Conservation (phyloP, 2,888 invertebrate species). For the Torymus tubicola region DNA sequence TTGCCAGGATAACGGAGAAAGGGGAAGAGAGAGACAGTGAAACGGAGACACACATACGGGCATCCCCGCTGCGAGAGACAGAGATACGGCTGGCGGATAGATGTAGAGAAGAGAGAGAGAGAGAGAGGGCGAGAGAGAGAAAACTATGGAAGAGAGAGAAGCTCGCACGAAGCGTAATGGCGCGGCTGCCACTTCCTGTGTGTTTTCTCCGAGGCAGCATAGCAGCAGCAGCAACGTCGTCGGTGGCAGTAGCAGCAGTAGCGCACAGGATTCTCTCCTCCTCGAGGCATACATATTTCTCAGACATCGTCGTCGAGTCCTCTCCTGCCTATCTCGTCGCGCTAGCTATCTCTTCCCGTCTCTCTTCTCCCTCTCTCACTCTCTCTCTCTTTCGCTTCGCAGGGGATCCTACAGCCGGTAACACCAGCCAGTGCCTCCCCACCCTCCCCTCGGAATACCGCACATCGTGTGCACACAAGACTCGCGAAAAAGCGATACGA, state of each 20-base stretch:
- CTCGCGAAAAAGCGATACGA: conserved; percentile 41
- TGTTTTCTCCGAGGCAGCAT: conserved; percentile 54
- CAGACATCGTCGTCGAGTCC: conserved; percentile 58
- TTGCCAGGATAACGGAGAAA: conserved; percentile 32
- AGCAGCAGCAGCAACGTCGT: conserved; percentile 19
- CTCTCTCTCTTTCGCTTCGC: conserved; percentile 3
- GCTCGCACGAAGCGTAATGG: conserved; percentile 54
- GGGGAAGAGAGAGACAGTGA: no score
- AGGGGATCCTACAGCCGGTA: conserved; percentile 16
- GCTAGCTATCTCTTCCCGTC: conserved; percentile 5
- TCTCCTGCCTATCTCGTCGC: conserved; percentile 24
- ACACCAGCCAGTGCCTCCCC: neutral
- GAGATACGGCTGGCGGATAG: conserved; percentile 24
- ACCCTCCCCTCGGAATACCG: conserved; percentile 7
- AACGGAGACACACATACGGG: neutral
- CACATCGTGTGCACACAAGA: conserved; percentile 15
- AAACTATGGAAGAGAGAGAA: neutral
- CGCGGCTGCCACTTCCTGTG: conserved; percentile 59
- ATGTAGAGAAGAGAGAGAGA: conserved; percentile 28
- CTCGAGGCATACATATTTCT: conserved; percentile 70
- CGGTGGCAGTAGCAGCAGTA: conserved; percentile 7
- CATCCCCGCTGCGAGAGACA: neutral
- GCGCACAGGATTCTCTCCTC: conserved; percentile 61
- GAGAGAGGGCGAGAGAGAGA: conserved; percentile 28
- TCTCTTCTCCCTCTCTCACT: neutral